These are phyloP conservation scores for Luperina testacea DNA, from an alignment of 2,888 invertebrate species.

Conservation along the genomic window DNA sequence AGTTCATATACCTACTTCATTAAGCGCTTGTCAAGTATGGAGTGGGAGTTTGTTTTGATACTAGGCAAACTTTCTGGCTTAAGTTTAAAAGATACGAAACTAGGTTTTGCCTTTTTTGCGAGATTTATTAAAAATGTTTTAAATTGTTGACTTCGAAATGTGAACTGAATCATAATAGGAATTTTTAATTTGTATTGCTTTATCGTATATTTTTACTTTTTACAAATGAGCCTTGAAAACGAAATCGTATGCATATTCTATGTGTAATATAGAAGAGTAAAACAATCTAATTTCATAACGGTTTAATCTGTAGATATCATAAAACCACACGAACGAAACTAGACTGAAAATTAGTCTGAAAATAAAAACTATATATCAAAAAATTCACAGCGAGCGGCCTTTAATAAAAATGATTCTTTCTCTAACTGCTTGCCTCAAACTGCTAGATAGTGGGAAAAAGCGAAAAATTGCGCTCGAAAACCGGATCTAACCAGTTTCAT, in stretches of 20 bases:
- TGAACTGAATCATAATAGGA: not conserved
- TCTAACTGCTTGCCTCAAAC: constrained; percentile 70
- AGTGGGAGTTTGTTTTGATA: not conserved
- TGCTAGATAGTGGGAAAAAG: constrained; percentile 77
- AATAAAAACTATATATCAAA: constrained; percentile 34
- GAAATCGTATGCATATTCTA: not conserved
- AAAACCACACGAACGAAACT: constrained; percentile 26
- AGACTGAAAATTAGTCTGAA: constrained; percentile 21
- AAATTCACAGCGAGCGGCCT: constrained; percentile 61
- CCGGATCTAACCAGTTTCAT: constrained; percentile 76
- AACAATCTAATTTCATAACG: constrained; percentile 4
- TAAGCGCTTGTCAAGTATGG: constrained; percentile 50
- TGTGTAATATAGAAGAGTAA: not conserved
- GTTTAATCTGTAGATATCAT: not conserved
- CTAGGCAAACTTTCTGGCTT: not conserved
- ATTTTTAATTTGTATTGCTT: not conserved
- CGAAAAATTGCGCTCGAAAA: constrained; percentile 78
- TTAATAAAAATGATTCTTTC: constrained; percentile 75
- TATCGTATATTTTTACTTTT: not conserved
- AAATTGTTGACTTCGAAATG: not conserved
- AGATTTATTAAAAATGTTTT: too few relatives aligned
- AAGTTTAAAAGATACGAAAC: too few relatives aligned
- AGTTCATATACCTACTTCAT: constrained; percentile 67
- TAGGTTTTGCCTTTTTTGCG: not conserved
- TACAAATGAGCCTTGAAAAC: not conserved